These are phyloP conservation scores for Solea solea DNA, from an alignment of 2,113 vertebrate species.

Conservation along the genomic window DNA sequence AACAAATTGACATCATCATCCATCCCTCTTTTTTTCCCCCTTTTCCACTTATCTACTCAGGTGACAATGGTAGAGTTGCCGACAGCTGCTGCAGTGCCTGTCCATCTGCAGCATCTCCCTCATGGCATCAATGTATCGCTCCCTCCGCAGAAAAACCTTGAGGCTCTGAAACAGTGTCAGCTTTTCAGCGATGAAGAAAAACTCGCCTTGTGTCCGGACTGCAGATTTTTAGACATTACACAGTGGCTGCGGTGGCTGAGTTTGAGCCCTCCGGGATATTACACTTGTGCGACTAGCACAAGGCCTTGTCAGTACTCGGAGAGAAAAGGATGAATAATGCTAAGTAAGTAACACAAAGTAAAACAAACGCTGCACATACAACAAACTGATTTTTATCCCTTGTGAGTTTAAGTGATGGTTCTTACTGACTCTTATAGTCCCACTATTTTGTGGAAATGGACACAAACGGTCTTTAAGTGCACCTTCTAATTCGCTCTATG, in stretches of 20 bases:
- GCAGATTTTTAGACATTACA: conserved; percentile 14
- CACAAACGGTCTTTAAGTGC: too few relatives aligned
- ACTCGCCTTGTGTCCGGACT: conserved; percentile 1
- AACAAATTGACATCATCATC: conserved; percentile 13
- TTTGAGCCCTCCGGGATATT: conserved; percentile 8
- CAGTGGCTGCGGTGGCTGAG: conserved; percentile 8
- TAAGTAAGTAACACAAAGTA: background rate
- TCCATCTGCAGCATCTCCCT: conserved; percentile 33
- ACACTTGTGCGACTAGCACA: background rate
- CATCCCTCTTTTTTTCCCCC: background rate
- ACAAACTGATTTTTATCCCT: background rate
- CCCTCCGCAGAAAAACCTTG: conserved; percentile 29
- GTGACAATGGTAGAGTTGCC: conserved; percentile 10
- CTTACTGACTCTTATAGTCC: background rate
- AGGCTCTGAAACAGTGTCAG: conserved; percentile 34
- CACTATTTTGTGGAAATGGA: too few relatives aligned
- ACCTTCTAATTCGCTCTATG: too few relatives aligned
- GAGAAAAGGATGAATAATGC: background rate
- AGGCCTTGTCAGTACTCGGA: background rate
- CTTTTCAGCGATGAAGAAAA: conserved; percentile 22
- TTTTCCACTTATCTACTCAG: background rate
- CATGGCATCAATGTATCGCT: conserved; percentile 37
- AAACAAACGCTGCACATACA: background rate
- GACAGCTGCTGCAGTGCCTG: background rate
- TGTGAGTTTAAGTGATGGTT: background rate